phyloP scores from a whole-genome alignment of 2,888 invertebrate species.

The Subacronicta megacephala region DNA sequence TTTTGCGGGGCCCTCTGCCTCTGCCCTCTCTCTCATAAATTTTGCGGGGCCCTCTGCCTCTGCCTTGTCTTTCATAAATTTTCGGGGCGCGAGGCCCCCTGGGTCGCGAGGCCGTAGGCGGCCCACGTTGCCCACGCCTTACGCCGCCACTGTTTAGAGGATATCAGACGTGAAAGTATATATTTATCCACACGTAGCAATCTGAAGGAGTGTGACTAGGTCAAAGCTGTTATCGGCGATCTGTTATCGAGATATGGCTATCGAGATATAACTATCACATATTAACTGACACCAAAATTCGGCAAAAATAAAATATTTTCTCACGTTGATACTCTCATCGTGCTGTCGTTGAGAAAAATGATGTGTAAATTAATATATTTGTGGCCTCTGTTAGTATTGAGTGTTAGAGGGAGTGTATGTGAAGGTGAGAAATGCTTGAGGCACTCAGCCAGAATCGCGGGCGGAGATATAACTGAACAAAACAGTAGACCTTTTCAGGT shows the following conservation, averaged over 20 bases:
- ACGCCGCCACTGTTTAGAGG: too few relatives aligned
- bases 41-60: too few relatives aligned
- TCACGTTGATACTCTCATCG: conserved; percentile 47
- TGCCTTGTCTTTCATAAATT: too few relatives aligned
- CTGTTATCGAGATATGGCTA: conserved; percentile 42
- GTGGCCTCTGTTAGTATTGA: conserved; percentile 61
- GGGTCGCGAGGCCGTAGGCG: too few relatives aligned
- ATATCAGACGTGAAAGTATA: too few relatives aligned
- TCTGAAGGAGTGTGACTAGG: conserved; percentile 29
- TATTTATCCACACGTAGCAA: too few relatives aligned
- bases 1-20: too few relatives aligned
- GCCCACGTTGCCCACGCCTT: too few relatives aligned
- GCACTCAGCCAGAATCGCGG: conserved; percentile 65
- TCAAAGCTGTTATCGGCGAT: conserved; percentile 46
- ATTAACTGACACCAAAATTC: conserved; percentile 32
- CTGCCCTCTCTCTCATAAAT: too few relatives aligned
- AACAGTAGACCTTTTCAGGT: conserved; percentile 83
- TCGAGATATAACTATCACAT: conserved; percentile 43
- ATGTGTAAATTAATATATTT: conserved; percentile 60
- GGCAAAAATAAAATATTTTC: conserved; percentile 60
- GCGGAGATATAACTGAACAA: conserved; percentile 69
- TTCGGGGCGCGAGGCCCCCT: too few relatives aligned
- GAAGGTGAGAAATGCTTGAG: conserved; percentile 59
- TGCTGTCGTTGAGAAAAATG: conserved; percentile 59
- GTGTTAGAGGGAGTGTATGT: conserved; percentile 62